These are phyloP conservation scores for Neoitamus cyanurus DNA, from an alignment of 2,888 invertebrate genomes.

Conservation along the genomic window DNA sequence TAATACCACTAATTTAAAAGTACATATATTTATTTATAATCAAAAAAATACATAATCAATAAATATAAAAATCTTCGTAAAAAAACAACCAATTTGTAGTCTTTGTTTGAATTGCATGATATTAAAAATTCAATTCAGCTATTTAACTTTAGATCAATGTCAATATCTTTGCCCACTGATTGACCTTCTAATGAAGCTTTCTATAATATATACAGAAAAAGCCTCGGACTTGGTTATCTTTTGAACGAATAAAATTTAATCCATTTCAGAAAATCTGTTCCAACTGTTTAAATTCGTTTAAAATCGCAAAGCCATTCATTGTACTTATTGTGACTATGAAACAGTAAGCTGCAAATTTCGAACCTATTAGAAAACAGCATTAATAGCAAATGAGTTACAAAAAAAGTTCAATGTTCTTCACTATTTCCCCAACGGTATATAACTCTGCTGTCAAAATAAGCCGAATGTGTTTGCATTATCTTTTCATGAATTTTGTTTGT, in stretches of 20 bases:
- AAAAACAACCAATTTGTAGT: too few relatives aligned
- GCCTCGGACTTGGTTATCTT: too few relatives aligned
- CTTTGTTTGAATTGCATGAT: too few relatives aligned
- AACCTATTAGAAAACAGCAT: conserved; percentile 9
- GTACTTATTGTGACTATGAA: neutral
- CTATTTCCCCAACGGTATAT: conserved; percentile 7
- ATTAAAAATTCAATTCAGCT: too few relatives aligned
- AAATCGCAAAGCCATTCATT: conserved; percentile 18
- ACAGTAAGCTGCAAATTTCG: neutral
- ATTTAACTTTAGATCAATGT: too few relatives aligned
- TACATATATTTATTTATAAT: too few relatives aligned
- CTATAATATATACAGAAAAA: too few relatives aligned
- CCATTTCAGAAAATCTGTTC: neutral
- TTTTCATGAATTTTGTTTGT: neutral
- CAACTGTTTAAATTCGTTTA: neutral
- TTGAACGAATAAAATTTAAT: neutral
- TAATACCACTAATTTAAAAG: too few relatives aligned
- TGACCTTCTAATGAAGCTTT: too few relatives aligned
- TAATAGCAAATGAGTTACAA: conserved; percentile 14
- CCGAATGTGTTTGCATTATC: neutral
- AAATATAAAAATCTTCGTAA: too few relatives aligned
- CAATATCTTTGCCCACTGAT: too few relatives aligned
- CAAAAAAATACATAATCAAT: too few relatives aligned
- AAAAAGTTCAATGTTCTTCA: neutral
- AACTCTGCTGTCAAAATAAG: neutral